These are phyloP conservation scores for Thera britannica DNA, from an alignment of 2,888 invertebrate species.

Conservation along the genomic window DNA sequence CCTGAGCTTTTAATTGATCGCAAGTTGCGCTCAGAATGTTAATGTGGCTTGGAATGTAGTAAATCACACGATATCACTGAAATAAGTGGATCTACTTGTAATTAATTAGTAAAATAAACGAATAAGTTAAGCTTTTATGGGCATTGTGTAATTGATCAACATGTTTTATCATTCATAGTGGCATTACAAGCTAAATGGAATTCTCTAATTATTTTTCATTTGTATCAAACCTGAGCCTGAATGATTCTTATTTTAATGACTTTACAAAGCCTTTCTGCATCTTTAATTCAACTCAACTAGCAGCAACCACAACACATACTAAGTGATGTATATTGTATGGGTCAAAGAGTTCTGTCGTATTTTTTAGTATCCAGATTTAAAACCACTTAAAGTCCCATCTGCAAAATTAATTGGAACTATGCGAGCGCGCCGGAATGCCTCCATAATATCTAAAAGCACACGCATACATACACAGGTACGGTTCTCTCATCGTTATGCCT, in stretches of 20 bases:
- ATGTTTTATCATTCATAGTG: constrained; percentile 7
- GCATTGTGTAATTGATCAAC: constrained; percentile 18
- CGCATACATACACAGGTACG: constrained; percentile 75
- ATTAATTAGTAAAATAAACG: constrained; percentile 15
- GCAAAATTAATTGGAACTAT: constrained; percentile 68
- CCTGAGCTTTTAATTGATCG: constrained; percentile 40
- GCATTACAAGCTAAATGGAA: constrained; percentile 5
- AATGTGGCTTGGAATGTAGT: constrained; percentile 39
- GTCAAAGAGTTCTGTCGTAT: constrained; percentile 8
- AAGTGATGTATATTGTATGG: background rate
- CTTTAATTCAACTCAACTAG: constrained; percentile 1
- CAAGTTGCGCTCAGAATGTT: constrained; percentile 38
- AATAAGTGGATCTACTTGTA: constrained; percentile 24
- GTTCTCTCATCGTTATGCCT: constrained; percentile 79
- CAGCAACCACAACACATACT: background rate
- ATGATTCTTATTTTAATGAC: constrained; percentile 1
- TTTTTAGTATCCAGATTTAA: constrained; percentile 33
- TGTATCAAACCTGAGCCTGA: background rate
- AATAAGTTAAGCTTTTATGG: constrained; percentile 17
- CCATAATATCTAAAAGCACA: constrained; percentile 73
- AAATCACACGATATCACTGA: constrained; percentile 30
- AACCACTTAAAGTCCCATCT: constrained; percentile 49
- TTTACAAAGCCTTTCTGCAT: background rate
- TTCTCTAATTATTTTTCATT: constrained; percentile 5
- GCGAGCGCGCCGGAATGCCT: constrained; percentile 63